phyloP scores from a whole-genome alignment of 1,140 invertebrate genomes.

The Eufriesea mexicana region DNA sequence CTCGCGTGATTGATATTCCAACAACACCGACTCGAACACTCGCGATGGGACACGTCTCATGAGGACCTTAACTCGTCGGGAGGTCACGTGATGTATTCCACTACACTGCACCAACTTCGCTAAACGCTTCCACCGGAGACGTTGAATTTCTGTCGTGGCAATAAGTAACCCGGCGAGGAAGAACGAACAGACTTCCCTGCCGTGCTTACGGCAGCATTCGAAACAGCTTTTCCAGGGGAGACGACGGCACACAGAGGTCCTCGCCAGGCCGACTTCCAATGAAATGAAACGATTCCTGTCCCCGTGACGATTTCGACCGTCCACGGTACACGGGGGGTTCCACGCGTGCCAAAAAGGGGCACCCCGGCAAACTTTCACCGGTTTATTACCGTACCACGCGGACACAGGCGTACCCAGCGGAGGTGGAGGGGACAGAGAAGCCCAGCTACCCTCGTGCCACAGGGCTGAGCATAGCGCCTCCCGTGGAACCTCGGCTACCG shows the following conservation, averaged over 20 bases:
- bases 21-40: neutral
- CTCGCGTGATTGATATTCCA: neutral
- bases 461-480: constrained; percentile 23
- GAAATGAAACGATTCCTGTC: constrained; percentile 73
- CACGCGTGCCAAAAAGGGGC: constrained; percentile 77
- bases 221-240: neutral
- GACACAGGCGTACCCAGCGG: constrained; percentile 35
- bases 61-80: neutral
- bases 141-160: fast-evolving
- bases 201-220: neutral
- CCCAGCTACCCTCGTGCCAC: constrained; percentile 31
- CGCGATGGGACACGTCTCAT: neutral
- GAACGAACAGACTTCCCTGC: too few relatives aligned
- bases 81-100: neutral
- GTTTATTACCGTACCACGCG: constrained; percentile 67
- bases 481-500: constrained; percentile 2
- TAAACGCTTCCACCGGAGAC: fast-evolving
- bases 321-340: constrained; percentile 63
- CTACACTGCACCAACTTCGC: fast-evolving
- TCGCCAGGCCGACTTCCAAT: constrained; percentile 55
- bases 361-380: constrained; percentile 74
- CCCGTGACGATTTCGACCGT: constrained; percentile 63
- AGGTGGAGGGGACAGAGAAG: constrained; percentile 42
- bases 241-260: neutral
- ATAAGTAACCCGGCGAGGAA: too few relatives aligned